phyloP scores from a whole-genome alignment of 1,140 invertebrate genomes.

The Eriosoma lanigerum region DNA sequence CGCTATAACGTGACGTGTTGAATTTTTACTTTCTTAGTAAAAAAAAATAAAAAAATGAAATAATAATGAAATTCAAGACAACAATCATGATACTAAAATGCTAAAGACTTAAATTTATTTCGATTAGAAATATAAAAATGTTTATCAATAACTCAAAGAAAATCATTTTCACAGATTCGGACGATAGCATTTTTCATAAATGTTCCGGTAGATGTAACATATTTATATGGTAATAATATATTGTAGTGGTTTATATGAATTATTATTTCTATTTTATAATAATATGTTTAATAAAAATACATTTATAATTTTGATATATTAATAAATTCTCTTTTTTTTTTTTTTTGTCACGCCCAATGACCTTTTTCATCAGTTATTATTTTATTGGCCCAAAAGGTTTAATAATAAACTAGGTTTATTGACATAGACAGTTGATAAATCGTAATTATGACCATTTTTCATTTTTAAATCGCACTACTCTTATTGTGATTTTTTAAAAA shows the following conservation, averaged over 20 bases:
- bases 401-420: slow-evolving; percentile 37
- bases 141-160: too few relatives aligned
- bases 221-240: too few relatives aligned
- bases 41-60: too few relatives aligned
- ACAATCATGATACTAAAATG: too few relatives aligned
- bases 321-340: not conserved
- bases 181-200: too few relatives aligned
- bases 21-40: not conserved
- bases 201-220: too few relatives aligned
- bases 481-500: not conserved
- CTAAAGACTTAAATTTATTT: not conserved
- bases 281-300: too few relatives aligned
- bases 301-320: too few relatives aligned
- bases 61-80: not conserved
- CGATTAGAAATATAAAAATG: too few relatives aligned
- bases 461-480: not conserved
- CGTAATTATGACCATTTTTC: not conserved
- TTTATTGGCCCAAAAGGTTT: slow-evolving; percentile 24
- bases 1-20: not conserved
- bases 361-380: slow-evolving; percentile 1
- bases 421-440: not conserved
- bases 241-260: too few relatives aligned
- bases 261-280: too few relatives aligned
- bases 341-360: slow-evolving; percentile 1
- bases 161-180: too few relatives aligned